These are phyloP conservation scores for Edolisoma coerulescens DNA, from an alignment of 2,113 vertebrate genomes.

Conservation along the genomic window DNA sequence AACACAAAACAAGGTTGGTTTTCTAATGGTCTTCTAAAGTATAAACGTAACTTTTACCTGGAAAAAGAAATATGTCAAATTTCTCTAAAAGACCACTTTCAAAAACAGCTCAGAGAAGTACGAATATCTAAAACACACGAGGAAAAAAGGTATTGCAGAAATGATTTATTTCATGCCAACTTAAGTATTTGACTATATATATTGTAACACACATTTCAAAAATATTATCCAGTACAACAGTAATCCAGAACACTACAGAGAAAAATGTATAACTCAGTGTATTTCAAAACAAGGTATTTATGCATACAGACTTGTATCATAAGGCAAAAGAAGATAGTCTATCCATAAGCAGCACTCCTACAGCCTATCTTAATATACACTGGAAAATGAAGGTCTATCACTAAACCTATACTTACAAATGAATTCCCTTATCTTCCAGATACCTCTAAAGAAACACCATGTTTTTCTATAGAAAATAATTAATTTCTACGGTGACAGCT, in stretches of 20 bases:
- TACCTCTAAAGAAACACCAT: not conserved
- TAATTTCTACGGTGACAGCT: not conserved
- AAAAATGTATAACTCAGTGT: constrained; percentile 20
- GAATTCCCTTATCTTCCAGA: not conserved
- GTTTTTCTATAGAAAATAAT: not conserved
- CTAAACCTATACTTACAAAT: not conserved
- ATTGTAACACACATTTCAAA: constrained; percentile 62
- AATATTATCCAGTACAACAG: constrained; percentile 64
- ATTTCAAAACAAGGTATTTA: constrained; percentile 58
- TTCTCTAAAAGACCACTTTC: not conserved
- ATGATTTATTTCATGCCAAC: constrained; percentile 72
- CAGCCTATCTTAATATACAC: constrained; percentile 2
- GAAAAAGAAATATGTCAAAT: not conserved
- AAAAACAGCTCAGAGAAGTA: not conserved
- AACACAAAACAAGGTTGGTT: not conserved
- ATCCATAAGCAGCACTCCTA: constrained; percentile 58
- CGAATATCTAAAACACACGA: constrained; percentile 7
- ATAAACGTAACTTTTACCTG: not conserved
- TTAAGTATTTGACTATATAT: constrained; percentile 50
- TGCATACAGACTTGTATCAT: constrained; percentile 17
- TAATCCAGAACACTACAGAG: constrained; percentile 68
- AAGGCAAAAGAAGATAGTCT: constrained; percentile 62
- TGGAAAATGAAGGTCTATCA: constrained; percentile 20
- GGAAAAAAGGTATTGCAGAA: constrained; percentile 25
- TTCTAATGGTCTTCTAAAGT: not conserved